Evolutionary conservation across 1,140 invertebrate species (phyloP).

Genomic region (Xylocopa sonorina): DNA sequence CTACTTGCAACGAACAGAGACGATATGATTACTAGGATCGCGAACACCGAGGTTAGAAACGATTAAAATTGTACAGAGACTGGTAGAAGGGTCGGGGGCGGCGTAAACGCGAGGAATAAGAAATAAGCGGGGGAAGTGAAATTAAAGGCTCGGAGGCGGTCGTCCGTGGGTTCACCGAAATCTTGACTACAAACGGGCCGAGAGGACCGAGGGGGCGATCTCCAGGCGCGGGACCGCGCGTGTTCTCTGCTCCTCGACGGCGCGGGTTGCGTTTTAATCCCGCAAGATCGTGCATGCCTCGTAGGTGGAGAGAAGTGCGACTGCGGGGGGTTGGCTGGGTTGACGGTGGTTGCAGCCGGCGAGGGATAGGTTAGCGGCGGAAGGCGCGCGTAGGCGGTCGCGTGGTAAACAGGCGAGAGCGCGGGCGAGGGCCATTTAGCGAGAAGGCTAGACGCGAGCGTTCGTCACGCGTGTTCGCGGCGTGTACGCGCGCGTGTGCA

Average conservation of each 20-base stretch:
- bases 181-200: slow-evolving; percentile 75
- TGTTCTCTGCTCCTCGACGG: slow-evolving; percentile 49
- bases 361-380: slow-evolving; percentile 36
- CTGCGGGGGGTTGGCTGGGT: slow-evolving; percentile 11
- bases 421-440: slow-evolving; percentile 77
- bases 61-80: no score
- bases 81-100: neutral
- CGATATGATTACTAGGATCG: no score
- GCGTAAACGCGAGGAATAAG: slow-evolving; percentile 21
- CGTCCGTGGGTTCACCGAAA: slow-evolving; percentile 68
- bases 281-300: slow-evolving; percentile 73
- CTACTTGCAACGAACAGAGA: no score
- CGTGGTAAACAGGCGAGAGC: slow-evolving; percentile 58
- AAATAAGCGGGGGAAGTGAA: slow-evolving; percentile 61
- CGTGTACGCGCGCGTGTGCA: slow-evolving; percentile 37
- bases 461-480: slow-evolving; percentile 63
- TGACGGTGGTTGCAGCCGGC: neutral
- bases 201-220: slow-evolving; percentile 59
- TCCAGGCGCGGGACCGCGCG: slow-evolving; percentile 43
- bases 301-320: slow-evolving; percentile 48
- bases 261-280: slow-evolving; percentile 76
- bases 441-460: slow-evolving; percentile 67
- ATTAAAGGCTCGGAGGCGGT: slow-evolving; percentile 66
- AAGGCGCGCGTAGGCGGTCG: slow-evolving; percentile 45
- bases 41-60: no score